These are phyloP conservation scores for Poecilia velifera DNA, from an alignment of 2,797 vertebrate genomes.

Conservation along the genomic window DNA sequence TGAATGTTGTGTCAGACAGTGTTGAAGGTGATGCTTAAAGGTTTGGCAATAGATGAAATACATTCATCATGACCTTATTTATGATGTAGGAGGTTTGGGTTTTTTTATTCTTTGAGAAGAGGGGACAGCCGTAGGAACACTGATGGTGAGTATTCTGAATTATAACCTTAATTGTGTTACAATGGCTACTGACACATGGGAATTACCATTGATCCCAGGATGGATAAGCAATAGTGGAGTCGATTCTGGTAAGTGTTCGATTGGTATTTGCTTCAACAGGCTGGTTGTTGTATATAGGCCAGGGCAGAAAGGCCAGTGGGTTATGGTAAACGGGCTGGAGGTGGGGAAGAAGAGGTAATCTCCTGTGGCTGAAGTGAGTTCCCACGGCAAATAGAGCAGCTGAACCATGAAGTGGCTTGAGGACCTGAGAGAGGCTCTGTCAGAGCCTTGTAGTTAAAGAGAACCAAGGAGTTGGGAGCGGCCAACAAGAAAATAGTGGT, in stretches of 20 bases:
- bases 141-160: background rate
- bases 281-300: background rate
- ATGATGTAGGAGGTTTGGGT: background rate
- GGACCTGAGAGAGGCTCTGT: background rate
- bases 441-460: background rate
- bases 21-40: background rate
- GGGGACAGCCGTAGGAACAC: background rate
- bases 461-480: background rate
- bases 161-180: background rate
- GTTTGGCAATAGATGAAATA: background rate
- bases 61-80: background rate
- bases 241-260: background rate
- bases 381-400: background rate
- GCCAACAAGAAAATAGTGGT: background rate
- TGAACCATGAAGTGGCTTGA: background rate
- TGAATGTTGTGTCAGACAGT: background rate
- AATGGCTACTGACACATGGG: background rate
- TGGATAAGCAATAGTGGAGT: background rate
- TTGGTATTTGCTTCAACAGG: background rate
- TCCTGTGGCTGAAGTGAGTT: background rate
- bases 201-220: background rate
- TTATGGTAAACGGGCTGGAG: background rate
- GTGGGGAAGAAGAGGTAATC: background rate
- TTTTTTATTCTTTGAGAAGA: background rate
- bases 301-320: background rate